These are phyloP conservation scores for Lordiphosa collinella DNA, from an alignment of 1,140 invertebrate genomes.

Conservation along the genomic window DNA sequence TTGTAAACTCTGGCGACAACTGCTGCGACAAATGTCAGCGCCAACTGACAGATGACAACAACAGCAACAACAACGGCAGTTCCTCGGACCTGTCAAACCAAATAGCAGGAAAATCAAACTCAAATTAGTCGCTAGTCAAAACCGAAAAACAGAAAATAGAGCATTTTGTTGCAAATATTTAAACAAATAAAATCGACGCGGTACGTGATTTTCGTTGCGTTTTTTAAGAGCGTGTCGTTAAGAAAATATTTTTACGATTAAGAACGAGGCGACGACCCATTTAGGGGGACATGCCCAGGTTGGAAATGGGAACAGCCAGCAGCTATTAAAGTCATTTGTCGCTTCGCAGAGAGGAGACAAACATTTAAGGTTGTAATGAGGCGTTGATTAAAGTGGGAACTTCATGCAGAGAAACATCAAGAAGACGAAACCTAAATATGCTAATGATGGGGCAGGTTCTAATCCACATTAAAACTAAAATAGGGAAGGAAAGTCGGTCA, in stretches of 20 bases:
- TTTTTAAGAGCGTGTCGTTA: conserved; percentile 66
- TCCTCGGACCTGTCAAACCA: conserved; percentile 48
- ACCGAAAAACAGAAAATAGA: conserved; percentile 23
- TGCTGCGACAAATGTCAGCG: conserved; percentile 62
- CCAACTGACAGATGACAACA: conserved; percentile 59
- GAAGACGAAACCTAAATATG: background rate
- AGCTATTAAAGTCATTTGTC: conserved; percentile 44
- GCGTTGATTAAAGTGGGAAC: conserved; percentile 56
- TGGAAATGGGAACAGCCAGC: conserved; percentile 39
- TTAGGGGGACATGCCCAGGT: conserved; percentile 56
- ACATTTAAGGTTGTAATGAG: conserved; percentile 33
- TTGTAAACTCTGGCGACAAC: conserved; percentile 61
- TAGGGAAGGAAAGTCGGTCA: too few relatives aligned
- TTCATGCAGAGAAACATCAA: conserved; percentile 11
- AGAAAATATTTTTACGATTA: conserved; percentile 71
- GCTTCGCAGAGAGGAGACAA: conserved; percentile 13
- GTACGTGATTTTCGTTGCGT: conserved; percentile 71
- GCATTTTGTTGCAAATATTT: conserved; percentile 60
- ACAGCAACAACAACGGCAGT: conserved; percentile 4
- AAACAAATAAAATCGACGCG: conserved; percentile 71
- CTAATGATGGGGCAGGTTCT: too few relatives aligned
- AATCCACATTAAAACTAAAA: too few relatives aligned
- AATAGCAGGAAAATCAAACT: conserved; percentile 39
- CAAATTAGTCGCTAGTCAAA: conserved; percentile 54
- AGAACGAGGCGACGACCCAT: conserved; percentile 49